Evolutionary conservation across 1,140 invertebrate genomes (phyloP).

Genomic region (Akabosia matsudoensis): DNA sequence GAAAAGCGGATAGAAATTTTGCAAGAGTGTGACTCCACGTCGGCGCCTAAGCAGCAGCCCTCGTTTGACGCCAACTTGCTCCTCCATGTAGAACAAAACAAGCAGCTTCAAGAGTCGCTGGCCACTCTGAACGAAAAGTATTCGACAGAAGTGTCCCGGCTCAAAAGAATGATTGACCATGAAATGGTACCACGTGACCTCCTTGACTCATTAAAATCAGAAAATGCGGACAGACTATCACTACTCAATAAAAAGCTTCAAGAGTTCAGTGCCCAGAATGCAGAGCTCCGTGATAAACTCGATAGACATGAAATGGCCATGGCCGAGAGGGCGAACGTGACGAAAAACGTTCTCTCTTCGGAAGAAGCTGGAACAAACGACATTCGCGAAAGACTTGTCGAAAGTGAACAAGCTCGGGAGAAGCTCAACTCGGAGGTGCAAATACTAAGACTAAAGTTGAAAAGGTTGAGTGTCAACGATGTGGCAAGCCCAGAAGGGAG

Average conservation of each 20-base stretch:
- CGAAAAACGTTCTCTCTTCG: not conserved
- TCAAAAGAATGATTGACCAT: not conserved
- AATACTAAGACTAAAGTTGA: not conserved
- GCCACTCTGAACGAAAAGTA: not conserved
- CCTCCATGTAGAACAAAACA: slow-evolving; percentile 2
- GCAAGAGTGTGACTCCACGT: slow-evolving; percentile 66
- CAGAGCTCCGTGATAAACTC: not conserved
- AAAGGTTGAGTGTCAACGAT: not conserved
- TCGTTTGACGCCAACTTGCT: not conserved
- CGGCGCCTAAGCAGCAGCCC: not conserved
- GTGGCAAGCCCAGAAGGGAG: not conserved
- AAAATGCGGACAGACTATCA: not conserved
- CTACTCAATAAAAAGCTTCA: not conserved
- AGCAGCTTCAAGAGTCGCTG: slow-evolving; percentile 4
- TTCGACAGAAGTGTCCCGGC: not conserved
- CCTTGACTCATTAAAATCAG: not conserved
- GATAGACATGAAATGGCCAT: not conserved
- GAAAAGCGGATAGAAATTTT: slow-evolving; percentile 81
- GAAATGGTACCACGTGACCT: not conserved
- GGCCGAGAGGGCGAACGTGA: not conserved
- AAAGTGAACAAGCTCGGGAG: not conserved
- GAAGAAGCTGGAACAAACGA: not conserved
- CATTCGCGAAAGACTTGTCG: not conserved
- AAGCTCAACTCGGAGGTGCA: not conserved
- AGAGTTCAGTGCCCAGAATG: not conserved